Percentiles rank a stretch among this genome's conserved stretches.
These are phyloP conservation scores for Oryzias dopingdopingensis DNA, from an alignment of 2,797 vertebrate species.

Conservation along the genomic window DNA sequence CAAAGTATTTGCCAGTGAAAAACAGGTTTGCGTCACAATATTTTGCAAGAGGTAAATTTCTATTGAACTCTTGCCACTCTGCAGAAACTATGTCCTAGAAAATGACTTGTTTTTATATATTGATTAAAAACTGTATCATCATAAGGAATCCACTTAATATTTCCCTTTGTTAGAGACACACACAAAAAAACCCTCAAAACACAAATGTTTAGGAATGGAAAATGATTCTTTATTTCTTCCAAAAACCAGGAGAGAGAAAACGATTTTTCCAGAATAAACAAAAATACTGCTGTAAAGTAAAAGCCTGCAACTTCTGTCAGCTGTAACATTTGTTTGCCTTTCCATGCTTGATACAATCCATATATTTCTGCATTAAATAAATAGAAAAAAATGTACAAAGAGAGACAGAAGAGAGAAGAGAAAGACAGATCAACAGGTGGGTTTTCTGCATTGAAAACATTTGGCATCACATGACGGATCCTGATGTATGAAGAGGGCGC, in stretches of 20 bases:
- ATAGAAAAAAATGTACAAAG: slow-evolving; percentile 80
- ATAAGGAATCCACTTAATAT: background rate
- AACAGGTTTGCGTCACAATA: no score
- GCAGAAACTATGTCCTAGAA: no score
- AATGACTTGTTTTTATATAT: no score
- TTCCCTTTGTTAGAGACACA: no score
- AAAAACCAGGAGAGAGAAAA: slow-evolving; percentile 53
- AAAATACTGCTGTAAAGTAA: slow-evolving; percentile 76
- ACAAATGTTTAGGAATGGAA: slow-evolving; percentile 71
- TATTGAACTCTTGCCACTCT: no score
- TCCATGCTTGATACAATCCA: slow-evolving; percentile 78
- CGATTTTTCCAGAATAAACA: slow-evolving; percentile 69
- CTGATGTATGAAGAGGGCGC: slow-evolving; percentile 46
- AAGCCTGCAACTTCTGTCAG: slow-evolving; percentile 70
- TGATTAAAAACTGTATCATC: background rate
- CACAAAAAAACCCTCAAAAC: slow-evolving; percentile 14
- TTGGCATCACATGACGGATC: slow-evolving; percentile 72
- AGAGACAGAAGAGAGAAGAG: slow-evolving; percentile 37
- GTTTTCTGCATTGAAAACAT: slow-evolving; percentile 59
- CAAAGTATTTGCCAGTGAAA: no score
- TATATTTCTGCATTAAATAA: slow-evolving; percentile 83
- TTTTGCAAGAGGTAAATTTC: no score
- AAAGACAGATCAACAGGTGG: slow-evolving; percentile 49
- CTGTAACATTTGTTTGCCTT: slow-evolving; percentile 65
- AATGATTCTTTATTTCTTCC: slow-evolving; percentile 80